A percentile compares a stretch with the other conserved stretches of the same genome.
Evolutionary conservation across 2,888 invertebrate species (phyloP).

Genomic region (Arge pagana): DNA sequence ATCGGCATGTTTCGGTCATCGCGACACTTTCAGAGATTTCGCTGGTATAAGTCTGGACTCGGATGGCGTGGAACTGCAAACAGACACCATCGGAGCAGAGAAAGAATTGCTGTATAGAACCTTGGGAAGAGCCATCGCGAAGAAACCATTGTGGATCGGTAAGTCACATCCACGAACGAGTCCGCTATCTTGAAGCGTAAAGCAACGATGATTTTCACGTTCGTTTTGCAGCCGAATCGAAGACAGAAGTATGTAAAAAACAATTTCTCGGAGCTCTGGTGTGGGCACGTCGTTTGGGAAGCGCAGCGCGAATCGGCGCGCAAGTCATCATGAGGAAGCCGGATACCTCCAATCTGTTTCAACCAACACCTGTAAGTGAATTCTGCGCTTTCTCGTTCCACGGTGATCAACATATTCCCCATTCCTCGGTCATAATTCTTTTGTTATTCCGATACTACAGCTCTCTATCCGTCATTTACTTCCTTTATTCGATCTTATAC

Average conservation of each 20-base stretch:
- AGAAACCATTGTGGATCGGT: constrained; percentile 58
- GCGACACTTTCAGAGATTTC: too few species aligned
- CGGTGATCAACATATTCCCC: background rate
- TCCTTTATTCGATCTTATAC: background rate
- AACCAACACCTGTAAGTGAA: constrained; percentile 67
- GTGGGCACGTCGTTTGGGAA: constrained; percentile 76
- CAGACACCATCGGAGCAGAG: constrained; percentile 42
- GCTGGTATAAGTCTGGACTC: constrained; percentile 37
- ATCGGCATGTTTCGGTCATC: too few species aligned
- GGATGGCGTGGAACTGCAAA: constrained; percentile 39
- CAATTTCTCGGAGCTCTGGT: constrained; percentile 65
- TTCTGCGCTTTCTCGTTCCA: constrained; percentile 5
- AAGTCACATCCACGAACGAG: constrained; percentile 28
- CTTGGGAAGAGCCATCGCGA: constrained; percentile 39
- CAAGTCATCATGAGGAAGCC: constrained; percentile 74
- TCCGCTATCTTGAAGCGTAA: background rate
- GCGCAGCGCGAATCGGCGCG: constrained; percentile 73
- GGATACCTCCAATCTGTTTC: constrained; percentile 64
- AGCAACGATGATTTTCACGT: constrained; percentile 11
- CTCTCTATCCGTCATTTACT: background rate
- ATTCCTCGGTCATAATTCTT: constrained; percentile 1
- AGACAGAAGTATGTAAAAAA: constrained; percentile 43
- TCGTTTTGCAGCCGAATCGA: constrained; percentile 50
- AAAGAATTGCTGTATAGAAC: constrained; percentile 41
- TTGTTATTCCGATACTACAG: background rate